Evolutionary conservation across 2,113 vertebrate genomes (phyloP), one percentile per base, ranked within the genome.

Genomic region (Melanotaenia duboulayi): DNA sequence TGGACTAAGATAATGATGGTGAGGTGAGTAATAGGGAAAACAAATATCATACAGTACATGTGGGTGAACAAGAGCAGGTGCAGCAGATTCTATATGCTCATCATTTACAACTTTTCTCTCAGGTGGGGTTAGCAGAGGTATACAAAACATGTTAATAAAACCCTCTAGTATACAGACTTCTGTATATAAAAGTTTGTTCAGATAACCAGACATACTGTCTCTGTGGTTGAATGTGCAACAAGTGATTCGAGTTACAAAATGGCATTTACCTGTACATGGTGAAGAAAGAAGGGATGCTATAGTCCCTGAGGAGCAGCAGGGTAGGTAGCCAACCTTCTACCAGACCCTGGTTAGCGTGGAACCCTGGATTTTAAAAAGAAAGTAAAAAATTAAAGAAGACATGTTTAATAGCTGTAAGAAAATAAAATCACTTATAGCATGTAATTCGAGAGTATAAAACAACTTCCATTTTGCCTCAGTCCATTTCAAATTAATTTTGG

Each of bases 271-370:
- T 97, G 91, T 95, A 97, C 86, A 97, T 68, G 0, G 96, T 97
- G 90, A 98, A 96, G 83, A 98, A 71, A 1, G 95, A 86, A 0
- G 97, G 96, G 91, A 98, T 94, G 77, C 92, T 55, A 73, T 95
- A 98, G 85, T 99, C 98, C 70, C 97, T 92, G 77, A 99, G 96
- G 2, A 99, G 94, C 67, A 99, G 92, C 20, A 99, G 91, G 0
- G 97, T 97, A 42, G 96, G 96, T 28, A 99, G 91, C 97, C 97
- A 99, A 13, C 96, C 95, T 0, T 95, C 93, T 40, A 94, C 65
- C 77, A 97, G 91, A 52, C 95, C 94, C 6, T 91, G 93, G 54
- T 92, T 95, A 54, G 95, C 95, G 0, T 99, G 96, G 81, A 99
- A 97, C 54, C 96, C 97, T 98, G 85, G 0, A 25, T 32, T 32